phyloP scores from a whole-genome alignment of 2,888 invertebrate species.

The Caenorhabditis panamensis region DNA sequence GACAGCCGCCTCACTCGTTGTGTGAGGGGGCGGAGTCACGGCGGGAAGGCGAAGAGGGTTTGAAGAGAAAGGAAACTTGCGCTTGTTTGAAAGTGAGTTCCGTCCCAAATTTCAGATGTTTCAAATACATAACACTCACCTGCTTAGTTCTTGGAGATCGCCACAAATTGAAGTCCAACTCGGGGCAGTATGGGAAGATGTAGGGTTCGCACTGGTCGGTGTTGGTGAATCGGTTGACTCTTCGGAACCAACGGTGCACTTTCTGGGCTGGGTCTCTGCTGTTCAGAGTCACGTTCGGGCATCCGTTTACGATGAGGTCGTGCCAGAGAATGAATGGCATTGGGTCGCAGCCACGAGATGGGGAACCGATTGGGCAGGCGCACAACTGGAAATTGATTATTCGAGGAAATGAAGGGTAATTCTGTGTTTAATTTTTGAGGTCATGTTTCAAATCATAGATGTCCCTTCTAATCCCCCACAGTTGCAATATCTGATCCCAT shows the following conservation, averaged over 20 bases:
- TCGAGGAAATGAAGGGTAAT: slow-evolving; percentile 4
- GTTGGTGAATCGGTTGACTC: slow-evolving; percentile 81
- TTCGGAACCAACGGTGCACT: slow-evolving; percentile 81
- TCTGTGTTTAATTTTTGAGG: slow-evolving; percentile 5
- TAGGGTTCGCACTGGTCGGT: slow-evolving; percentile 81
- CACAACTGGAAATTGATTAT: slow-evolving; percentile 73
- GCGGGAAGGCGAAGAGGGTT: not conserved
- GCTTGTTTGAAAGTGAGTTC: not conserved
- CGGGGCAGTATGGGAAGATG: slow-evolving; percentile 81
- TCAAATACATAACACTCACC: too few species aligned
- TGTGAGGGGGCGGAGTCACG: not conserved
- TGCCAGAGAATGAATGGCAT: slow-evolving; percentile 81
- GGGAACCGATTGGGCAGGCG: slow-evolving; percentile 81
- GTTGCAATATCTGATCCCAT: not conserved
- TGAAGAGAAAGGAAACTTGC: not conserved
- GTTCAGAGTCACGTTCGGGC: slow-evolving; percentile 80
- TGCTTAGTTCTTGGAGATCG: slow-evolving; percentile 80
- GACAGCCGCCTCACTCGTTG: not conserved
- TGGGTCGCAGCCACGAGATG: slow-evolving; percentile 78
- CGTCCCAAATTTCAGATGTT: not conserved
- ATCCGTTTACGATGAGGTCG: slow-evolving; percentile 81
- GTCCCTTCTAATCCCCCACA: too few species aligned
- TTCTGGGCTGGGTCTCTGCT: slow-evolving; percentile 80
- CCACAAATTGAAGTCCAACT: slow-evolving; percentile 81
- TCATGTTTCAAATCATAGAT: not conserved